Evolutionary conservation across 2,888 invertebrate genomes (phyloP).

Genomic region (Antitype chi): DNA sequence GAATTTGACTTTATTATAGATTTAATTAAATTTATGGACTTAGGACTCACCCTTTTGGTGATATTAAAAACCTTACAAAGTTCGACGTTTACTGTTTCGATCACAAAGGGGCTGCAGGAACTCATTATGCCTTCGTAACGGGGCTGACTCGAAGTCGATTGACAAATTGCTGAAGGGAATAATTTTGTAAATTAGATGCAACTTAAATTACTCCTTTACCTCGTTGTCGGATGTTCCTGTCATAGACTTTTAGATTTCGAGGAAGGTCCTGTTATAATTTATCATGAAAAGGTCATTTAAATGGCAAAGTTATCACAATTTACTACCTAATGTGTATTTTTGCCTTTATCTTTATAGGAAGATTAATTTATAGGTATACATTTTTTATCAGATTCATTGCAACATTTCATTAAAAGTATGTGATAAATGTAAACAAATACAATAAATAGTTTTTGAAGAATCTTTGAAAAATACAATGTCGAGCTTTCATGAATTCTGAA

Average conservation of each 20-base stretch:
- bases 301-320: neutral
- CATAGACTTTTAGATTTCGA: slow-evolving; percentile 22
- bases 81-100: slow-evolving; percentile 48
- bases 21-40: slow-evolving; percentile 52
- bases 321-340: neutral
- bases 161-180: slow-evolving; percentile 57
- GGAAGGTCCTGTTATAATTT: slow-evolving; percentile 13
- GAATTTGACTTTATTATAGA: slow-evolving; percentile 51
- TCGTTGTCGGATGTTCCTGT: slow-evolving; percentile 30
- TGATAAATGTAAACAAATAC: neutral
- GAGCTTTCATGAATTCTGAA: slow-evolving; percentile 28
- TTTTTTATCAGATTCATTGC: neutral
- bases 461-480: slow-evolving; percentile 18
- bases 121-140: slow-evolving; percentile 59
- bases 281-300: slow-evolving; percentile 15
- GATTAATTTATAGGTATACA: neutral
- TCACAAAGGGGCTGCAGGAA: slow-evolving; percentile 60
- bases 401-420: neutral
- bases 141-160: slow-evolving; percentile 47
- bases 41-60: slow-evolving; percentile 45
- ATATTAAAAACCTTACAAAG: slow-evolving; percentile 59
- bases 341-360: neutral
- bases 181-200: slow-evolving; percentile 46
- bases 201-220: slow-evolving; percentile 53
- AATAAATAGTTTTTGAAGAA: slow-evolving; percentile 1